phyloP scores from a whole-genome alignment of 1,140 invertebrate genomes.

The Tetraneura akinire region DNA sequence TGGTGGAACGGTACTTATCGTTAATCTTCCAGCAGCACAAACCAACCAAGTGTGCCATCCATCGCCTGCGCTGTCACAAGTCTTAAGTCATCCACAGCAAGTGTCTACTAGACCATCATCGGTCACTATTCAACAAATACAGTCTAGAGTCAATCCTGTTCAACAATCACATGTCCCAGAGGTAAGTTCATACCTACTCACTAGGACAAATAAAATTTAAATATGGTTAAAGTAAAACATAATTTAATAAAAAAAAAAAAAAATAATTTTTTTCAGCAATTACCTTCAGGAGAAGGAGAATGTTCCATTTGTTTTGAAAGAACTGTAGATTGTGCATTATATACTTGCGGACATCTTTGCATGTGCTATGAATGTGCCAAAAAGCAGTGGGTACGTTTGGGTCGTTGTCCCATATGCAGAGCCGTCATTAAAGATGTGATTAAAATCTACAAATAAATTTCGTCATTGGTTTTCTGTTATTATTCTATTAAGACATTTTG shows the following conservation, averaged over 20 bases:
- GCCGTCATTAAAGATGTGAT: conserved; percentile 93
- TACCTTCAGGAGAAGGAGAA: conserved; percentile 63
- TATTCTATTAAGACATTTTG: neutral
- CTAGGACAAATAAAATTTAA: too few species aligned
- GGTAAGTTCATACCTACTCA: neutral
- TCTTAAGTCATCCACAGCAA: conserved; percentile 55
- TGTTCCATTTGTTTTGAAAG: conserved; percentile 95
- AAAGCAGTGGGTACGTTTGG: conserved; percentile 86
- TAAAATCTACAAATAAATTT: conserved; percentile 78
- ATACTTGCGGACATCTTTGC: conserved; percentile 98
- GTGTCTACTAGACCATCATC: neutral
- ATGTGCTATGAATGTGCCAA: conserved; percentile 97
- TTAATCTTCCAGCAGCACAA: conserved; percentile 70
- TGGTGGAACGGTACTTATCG: conserved; percentile 75
- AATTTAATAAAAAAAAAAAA: too few species aligned
- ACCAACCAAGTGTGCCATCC: conserved; percentile 16
- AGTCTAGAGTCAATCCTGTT: conserved; percentile 57
- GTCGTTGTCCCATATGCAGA: conserved; percentile 91
- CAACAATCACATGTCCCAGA: conserved; percentile 56
- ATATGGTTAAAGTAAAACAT: neutral
- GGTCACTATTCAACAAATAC: conserved; percentile 50
- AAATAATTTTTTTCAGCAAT: conserved; percentile 55
- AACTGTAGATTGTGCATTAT: conserved; percentile 88
- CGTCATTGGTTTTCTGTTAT: conserved; percentile 56
- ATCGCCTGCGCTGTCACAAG: conserved; percentile 54